Evolutionary conservation across 2,888 invertebrate genomes (phyloP).

Genomic region (Autographa gamma): DNA sequence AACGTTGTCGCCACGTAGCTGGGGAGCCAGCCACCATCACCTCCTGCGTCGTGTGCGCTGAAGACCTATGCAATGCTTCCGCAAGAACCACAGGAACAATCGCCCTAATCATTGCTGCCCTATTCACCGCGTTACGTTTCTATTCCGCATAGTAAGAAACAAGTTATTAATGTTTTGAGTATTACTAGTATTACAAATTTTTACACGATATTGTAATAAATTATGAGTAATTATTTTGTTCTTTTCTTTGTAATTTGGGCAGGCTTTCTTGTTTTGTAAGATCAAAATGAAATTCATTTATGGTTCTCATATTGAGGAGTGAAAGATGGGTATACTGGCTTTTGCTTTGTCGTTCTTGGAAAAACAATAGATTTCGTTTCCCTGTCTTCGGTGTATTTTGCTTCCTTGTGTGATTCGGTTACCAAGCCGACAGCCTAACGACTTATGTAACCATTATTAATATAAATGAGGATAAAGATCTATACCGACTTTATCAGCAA

Average conservation of each 20-base stretch:
- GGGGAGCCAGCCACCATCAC: slow-evolving; percentile 53
- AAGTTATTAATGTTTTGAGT: not conserved
- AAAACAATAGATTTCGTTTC: too few species aligned
- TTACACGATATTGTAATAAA: not conserved
- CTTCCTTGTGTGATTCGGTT: not conserved
- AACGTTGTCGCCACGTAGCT: slow-evolving; percentile 62
- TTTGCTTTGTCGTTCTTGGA: too few species aligned
- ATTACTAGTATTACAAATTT: not conserved
- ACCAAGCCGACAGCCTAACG: too few species aligned
- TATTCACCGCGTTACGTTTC: slow-evolving; percentile 16
- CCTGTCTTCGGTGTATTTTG: not conserved
- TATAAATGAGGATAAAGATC: too few species aligned
- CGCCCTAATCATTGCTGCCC: slow-evolving; percentile 32
- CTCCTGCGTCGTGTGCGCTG: slow-evolving; percentile 68
- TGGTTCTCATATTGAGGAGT: not conserved
- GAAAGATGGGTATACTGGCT: not conserved
- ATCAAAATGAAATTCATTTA: not conserved
- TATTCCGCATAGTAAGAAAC: not conserved
- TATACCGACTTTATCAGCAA: not conserved
- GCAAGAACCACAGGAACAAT: slow-evolving; percentile 52
- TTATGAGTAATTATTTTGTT: not conserved
- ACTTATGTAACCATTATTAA: too few species aligned
- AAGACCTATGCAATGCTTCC: slow-evolving; percentile 73
- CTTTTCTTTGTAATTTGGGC: not conserved
- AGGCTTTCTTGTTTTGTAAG: not conserved